Conservation (phyloP, 2,113 vertebrate genomes). For the Cariama cristata region DNA sequence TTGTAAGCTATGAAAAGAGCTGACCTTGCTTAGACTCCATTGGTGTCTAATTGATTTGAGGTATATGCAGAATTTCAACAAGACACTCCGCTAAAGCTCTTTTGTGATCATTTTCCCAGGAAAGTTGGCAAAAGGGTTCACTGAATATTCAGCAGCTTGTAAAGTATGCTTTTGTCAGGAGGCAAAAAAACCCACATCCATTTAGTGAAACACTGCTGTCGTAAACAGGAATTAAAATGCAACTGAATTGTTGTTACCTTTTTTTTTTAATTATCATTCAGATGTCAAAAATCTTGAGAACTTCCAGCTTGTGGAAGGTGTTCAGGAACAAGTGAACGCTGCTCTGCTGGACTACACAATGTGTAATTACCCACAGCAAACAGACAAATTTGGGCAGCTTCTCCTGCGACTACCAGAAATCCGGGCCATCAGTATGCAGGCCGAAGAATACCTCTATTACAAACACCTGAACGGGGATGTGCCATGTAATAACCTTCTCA, state of each 20-base stretch:
- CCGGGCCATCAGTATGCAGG: conserved; percentile 96
- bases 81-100: conserved; percentile 57
- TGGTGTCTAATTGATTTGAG: conserved; percentile 80
- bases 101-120: conserved; percentile 67
- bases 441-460: conserved; percentile 98
- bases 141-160: conserved; percentile 62
- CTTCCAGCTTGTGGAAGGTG: conserved; percentile 95
- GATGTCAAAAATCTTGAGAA: conserved; percentile 99
- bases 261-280: conserved; percentile 55
- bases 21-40: conserved; percentile 81
- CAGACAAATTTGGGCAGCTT: conserved; percentile 97
- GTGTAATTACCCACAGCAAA: conserved; percentile 97
- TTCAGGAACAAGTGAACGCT: conserved; percentile 96
- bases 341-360: conserved; percentile 96
- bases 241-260: conserved; percentile 23
- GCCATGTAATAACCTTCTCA: conserved; percentile 98
- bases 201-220: conserved; percentile 12
- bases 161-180: conserved; percentile 53
- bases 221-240: conserved; percentile 46
- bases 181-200: conserved; percentile 3
- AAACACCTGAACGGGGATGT: conserved; percentile 99
- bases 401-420: conserved; percentile 95
- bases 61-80: conserved; percentile 77
- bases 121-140: conserved; percentile 39
- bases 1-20: conserved; percentile 73